Percentiles rank a stretch among this genome's conserved stretches.
These are phyloP conservation scores for Muscicapa comitata DNA, from an alignment of 2,797 vertebrate genomes.

Conservation along the genomic window DNA sequence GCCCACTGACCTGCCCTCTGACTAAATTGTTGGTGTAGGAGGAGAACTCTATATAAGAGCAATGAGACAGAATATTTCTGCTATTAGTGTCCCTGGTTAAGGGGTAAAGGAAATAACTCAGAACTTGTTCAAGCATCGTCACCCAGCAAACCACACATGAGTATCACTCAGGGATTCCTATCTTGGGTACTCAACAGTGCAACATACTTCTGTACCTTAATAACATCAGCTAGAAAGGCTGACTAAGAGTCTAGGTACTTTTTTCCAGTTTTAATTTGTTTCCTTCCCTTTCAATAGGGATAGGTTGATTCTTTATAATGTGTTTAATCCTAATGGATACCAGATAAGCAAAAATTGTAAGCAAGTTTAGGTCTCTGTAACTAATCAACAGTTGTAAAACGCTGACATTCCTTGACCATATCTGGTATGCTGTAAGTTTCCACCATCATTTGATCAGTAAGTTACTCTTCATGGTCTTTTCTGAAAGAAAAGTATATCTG, in stretches of 20 bases:
- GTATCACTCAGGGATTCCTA: slow-evolving; percentile 28
- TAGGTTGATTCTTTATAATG: neutral
- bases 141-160: neutral
- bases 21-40: slow-evolving; percentile 50
- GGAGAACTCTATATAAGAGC: neutral
- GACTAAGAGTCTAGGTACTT: neutral
- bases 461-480: neutral
- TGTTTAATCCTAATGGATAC: neutral
- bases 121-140: slow-evolving; percentile 8
- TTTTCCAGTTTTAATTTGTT: slow-evolving; percentile 19
- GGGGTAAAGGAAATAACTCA: slow-evolving; percentile 45
- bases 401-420: slow-evolving; percentile 29
- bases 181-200: slow-evolving; percentile 32
- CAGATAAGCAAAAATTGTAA: neutral
- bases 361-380: slow-evolving; percentile 1
- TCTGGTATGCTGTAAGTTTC: slow-evolving; percentile 34
- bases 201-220: neutral
- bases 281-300: neutral
- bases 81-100: slow-evolving; percentile 30
- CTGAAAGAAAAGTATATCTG: slow-evolving; percentile 25
- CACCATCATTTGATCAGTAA: neutral
- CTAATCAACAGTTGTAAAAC: slow-evolving; percentile 24
- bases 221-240: neutral
- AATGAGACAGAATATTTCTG: slow-evolving; percentile 49
- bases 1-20: slow-evolving; percentile 30